phyloP scores from a whole-genome alignment of 2,797 vertebrate species.

The Liasis olivaceus region DNA sequence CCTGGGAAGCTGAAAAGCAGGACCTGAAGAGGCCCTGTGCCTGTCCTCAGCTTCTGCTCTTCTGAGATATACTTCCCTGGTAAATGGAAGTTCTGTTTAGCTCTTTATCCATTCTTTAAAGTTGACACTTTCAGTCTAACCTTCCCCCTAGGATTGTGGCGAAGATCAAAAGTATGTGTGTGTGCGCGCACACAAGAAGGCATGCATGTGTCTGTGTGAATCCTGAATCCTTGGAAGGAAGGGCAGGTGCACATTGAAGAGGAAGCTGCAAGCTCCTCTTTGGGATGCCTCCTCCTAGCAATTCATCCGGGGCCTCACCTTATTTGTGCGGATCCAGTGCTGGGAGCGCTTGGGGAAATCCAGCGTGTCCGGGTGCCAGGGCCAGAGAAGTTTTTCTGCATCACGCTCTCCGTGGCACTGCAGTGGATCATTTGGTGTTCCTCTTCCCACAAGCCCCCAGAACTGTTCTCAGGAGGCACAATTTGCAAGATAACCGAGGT shows the following conservation, averaged over 20 bases:
- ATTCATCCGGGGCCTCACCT: constrained; percentile 52
- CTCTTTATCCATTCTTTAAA: neutral
- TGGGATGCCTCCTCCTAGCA: neutral
- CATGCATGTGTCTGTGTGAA: neutral
- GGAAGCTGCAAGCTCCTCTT: neutral
- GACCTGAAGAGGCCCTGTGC: neutral
- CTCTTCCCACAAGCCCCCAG: neutral
- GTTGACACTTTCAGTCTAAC: neutral
- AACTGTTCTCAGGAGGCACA: fast-evolving
- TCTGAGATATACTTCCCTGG: neutral
- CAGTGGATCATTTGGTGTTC: fast-evolving
- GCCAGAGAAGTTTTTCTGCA: fast-evolving
- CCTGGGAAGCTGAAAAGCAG: neutral
- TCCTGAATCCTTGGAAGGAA: too few relatives aligned
- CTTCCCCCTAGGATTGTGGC: neutral
- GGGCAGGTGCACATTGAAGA: too few relatives aligned
- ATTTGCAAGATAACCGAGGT: constrained; percentile 45
- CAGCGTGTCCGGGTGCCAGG: fast-evolving
- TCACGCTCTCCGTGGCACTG: fast-evolving
- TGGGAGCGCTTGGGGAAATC: neutral
- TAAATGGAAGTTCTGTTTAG: neutral
- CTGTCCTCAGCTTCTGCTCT: neutral
- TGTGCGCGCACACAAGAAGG: neutral
- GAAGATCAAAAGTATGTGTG: neutral
- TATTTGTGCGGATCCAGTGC: neutral